A percentile compares a stretch with the other conserved stretches of the same genome.
phyloP scores from a whole-genome alignment of 2,113 vertebrate species.

The Rattus norvegicus region DNA sequence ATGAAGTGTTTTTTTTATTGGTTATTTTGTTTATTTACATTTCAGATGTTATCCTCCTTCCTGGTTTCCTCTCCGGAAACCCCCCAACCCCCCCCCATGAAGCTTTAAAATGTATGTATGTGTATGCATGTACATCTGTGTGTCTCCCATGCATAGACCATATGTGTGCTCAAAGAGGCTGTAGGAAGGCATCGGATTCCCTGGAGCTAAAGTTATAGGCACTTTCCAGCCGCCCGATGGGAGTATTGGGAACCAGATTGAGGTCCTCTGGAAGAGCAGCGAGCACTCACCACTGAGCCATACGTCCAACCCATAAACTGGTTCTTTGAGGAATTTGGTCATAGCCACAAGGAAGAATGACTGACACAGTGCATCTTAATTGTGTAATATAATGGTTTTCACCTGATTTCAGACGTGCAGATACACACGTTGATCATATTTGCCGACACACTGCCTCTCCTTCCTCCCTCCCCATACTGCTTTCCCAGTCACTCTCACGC shows the following conservation, averaged over 20 bases:
- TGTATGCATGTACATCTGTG: neutral
- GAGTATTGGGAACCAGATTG: neutral
- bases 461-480: neutral
- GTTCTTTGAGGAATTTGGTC: neutral
- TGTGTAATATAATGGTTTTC: neutral
- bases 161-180: neutral
- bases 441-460: neutral
- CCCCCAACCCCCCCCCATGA: neutral
- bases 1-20: neutral
- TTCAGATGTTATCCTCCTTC: no score
- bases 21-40: no score
- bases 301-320: neutral
- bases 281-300: neutral
- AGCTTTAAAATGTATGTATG: neutral
- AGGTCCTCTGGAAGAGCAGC: neutral
- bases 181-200: neutral
- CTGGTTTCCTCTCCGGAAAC: no score
- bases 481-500: neutral
- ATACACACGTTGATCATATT: neutral
- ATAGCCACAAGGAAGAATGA: neutral
- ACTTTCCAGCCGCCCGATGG: neutral
- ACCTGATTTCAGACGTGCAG: neutral
- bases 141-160: neutral
- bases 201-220: neutral
- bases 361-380: neutral